Conservation (phyloP, 2,888 invertebrate species). For the Lepeophtheirus nordmannii region DNA sequence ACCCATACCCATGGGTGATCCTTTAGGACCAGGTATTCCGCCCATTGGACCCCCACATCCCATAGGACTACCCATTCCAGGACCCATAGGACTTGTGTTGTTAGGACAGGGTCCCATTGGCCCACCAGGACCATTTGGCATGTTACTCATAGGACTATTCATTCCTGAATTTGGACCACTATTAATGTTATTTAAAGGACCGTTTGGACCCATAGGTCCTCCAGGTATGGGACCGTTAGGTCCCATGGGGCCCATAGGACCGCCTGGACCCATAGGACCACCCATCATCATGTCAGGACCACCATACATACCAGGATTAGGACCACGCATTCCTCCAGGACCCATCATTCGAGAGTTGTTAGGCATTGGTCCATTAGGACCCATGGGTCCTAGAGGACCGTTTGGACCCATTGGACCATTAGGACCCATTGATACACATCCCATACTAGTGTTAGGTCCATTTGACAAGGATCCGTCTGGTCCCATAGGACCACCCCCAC, state of each 20-base stretch:
- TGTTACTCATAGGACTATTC: conserved; percentile 29
- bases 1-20: conserved; percentile 30
- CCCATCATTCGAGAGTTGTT: conserved; percentile 18
- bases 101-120: conserved; percentile 28
- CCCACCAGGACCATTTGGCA: conserved; percentile 29
- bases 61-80: conserved; percentile 37
- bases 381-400: conserved; percentile 39
- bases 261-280: conserved; percentile 28
- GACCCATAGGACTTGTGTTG: conserved; percentile 29
- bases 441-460: conserved; percentile 39
- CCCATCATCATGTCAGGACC: conserved; percentile 22
- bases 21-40: conserved; percentile 28
- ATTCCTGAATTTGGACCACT: conserved; percentile 28
- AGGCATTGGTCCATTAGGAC: conserved; percentile 30
- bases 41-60: conserved; percentile 31
- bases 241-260: conserved; percentile 31
- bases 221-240: conserved; percentile 28
- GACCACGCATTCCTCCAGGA: conserved; percentile 24
- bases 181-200: conserved; percentile 27
- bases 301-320: background rate
- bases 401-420: conserved; percentile 23
- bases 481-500: conserved; percentile 53
- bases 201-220: conserved; percentile 28
- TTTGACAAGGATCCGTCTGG: conserved; percentile 50
- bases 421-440: conserved; percentile 25